A percentile compares a stretch with the other conserved stretches of the same genome.
These are phyloP conservation scores for Ceratosolen fusciceps DNA, from an alignment of 1,140 invertebrate species.

Conservation along the genomic window DNA sequence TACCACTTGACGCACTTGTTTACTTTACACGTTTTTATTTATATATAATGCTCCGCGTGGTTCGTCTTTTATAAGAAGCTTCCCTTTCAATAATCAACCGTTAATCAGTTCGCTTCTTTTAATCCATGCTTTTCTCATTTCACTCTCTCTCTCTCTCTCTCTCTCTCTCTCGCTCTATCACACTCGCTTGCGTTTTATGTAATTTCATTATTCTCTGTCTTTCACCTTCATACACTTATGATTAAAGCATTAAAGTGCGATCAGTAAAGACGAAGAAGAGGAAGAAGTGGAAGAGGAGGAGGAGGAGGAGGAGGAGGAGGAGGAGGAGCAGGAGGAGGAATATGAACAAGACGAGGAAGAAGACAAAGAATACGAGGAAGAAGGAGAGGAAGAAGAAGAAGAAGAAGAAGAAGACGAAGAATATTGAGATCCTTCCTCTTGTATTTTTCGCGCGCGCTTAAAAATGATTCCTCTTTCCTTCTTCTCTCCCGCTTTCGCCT, in stretches of 20 bases:
- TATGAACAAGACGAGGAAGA: too few relatives aligned
- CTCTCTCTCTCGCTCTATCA: neutral
- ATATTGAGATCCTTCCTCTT: slow-evolving; percentile 45
- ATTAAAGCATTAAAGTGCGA: slow-evolving; percentile 30
- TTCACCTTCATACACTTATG: neutral
- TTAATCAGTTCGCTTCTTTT: neutral
- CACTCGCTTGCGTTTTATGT: neutral
- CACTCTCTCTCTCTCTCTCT: neutral
- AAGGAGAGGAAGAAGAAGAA: too few relatives aligned
- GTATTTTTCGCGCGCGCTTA: slow-evolving; percentile 16
- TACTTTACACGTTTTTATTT: neutral
- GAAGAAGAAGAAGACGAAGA: slow-evolving; percentile 40
- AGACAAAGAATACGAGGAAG: too few relatives aligned
- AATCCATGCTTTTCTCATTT: neutral
- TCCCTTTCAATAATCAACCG: neutral
- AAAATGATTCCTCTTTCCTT: slow-evolving; percentile 16
- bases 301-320: too few relatives aligned
- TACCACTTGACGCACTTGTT: slow-evolving; percentile 25
- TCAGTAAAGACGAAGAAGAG: slow-evolving; percentile 30
- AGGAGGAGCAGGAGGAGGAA: too few relatives aligned
- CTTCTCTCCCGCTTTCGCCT: neutral
- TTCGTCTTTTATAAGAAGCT: neutral
- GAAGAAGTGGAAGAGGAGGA: slow-evolving; percentile 45
- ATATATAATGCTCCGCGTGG: slow-evolving; percentile 39
- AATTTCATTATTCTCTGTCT: neutral